Conservation (phyloP, 2,113 vertebrate species). For the Carassius gibelio region DNA sequence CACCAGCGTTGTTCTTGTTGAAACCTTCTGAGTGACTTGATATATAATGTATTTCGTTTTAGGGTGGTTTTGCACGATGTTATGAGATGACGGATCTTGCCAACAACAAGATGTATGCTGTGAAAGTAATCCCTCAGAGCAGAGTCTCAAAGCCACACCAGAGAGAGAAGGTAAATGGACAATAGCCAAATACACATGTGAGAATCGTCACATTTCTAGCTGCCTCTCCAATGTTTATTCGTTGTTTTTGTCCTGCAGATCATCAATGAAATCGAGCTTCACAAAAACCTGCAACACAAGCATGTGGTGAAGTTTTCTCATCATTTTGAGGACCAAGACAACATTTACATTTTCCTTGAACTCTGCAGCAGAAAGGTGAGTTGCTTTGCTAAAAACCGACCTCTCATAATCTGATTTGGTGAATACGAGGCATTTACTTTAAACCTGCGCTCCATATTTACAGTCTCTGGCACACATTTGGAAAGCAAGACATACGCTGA, state of each 20-base stretch:
- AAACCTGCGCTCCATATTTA: conserved; percentile 44
- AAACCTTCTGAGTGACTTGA: neutral
- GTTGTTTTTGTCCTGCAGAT: conserved; percentile 75
- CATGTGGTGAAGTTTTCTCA: conserved; percentile 96
- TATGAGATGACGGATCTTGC: conserved; percentile 93
- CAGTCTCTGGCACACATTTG: conserved; percentile 98
- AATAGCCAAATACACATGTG: no score
- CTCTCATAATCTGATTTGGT: neutral
- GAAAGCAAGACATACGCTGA: conserved; percentile 94
- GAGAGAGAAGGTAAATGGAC: conserved; percentile 86
- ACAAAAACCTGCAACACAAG: conserved; percentile 90
- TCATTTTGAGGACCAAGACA: conserved; percentile 92
- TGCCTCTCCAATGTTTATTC: neutral
- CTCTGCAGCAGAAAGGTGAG: conserved; percentile 95
- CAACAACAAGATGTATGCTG: conserved; percentile 88
- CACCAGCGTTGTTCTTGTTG: neutral
- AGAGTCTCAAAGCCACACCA: conserved; percentile 95
- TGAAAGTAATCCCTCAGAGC: conserved; percentile 97
- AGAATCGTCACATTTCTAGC: neutral
- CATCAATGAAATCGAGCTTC: conserved; percentile 92
- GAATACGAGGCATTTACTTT: neutral
- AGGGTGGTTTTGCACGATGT: conserved; percentile 97
- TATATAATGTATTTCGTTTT: neutral
- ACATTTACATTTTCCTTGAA: conserved; percentile 97
- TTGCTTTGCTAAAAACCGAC: neutral